Conservation (phyloP, 2,797 vertebrate species). For the Triplophysa bombifrons region DNA sequence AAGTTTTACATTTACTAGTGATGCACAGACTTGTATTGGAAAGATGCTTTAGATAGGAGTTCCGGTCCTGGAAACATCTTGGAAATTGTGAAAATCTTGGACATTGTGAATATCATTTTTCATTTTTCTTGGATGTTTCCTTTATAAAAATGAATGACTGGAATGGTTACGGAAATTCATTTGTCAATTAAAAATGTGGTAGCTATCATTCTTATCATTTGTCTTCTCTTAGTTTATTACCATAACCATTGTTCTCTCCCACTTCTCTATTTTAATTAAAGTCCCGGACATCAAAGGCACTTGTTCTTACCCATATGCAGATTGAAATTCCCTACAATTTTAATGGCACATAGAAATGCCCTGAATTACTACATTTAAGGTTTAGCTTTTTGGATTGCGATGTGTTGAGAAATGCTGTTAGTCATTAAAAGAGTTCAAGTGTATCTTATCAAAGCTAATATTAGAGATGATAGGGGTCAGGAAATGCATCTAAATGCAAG, state of each 20-base stretch:
- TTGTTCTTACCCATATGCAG: background rate
- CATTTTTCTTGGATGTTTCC: background rate
- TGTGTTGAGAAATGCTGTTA: slow-evolving; percentile 10
- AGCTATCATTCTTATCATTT: background rate
- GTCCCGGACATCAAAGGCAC: background rate
- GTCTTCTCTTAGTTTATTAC: background rate
- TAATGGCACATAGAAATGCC: background rate
- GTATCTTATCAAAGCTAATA: background rate
- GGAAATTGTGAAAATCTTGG: background rate
- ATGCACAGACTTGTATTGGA: slow-evolving; percentile 5
- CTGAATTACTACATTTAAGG: background rate
- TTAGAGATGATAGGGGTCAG: background rate
- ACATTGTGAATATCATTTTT: background rate
- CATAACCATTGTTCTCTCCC: background rate
- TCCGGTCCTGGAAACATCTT: background rate
- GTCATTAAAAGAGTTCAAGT: background rate
- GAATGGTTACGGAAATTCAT: background rate
- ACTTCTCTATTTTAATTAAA: slow-evolving; percentile 18
- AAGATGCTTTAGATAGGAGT: background rate
- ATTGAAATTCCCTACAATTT: slow-evolving; percentile 9
- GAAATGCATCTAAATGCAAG: background rate
- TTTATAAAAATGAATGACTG: background rate
- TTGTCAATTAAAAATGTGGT: background rate
- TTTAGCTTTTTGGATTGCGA: background rate
- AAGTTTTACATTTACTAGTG: background rate